Evolutionary conservation across 2,113 vertebrate genomes (phyloP).

Genomic region (Ameiurus melas): DNA sequence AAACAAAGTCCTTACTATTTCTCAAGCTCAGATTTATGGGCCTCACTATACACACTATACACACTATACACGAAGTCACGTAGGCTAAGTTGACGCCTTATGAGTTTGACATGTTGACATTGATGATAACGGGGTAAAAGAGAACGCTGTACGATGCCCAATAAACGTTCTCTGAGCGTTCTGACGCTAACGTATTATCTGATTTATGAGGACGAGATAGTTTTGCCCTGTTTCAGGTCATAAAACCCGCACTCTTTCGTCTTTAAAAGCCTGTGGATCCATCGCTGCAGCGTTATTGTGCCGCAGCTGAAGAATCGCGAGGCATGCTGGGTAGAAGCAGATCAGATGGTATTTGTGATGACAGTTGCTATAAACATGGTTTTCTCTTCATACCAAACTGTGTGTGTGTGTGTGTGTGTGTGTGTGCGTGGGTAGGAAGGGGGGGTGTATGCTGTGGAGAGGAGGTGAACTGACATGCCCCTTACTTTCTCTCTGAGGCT

Average conservation of each 20-base stretch:
- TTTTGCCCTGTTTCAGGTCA: constrained; percentile 10
- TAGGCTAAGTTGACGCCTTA: not conserved
- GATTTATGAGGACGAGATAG: constrained; percentile 11
- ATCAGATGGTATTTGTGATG: constrained; percentile 44
- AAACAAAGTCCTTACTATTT: not conserved
- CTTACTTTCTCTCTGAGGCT: constrained; percentile 20
- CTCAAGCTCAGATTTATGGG: not conserved
- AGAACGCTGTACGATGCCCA: not conserved
- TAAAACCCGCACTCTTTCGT: constrained; percentile 19
- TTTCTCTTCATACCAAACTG: constrained; percentile 43
- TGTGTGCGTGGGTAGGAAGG: not conserved
- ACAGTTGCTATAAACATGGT: constrained; percentile 53
- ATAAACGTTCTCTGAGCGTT: not conserved
- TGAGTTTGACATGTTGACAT: not conserved
- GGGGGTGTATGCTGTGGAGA: not conserved
- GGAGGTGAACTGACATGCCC: constrained; percentile 32
- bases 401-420: not conserved
- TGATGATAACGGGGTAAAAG: not conserved
- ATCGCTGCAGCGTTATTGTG: not conserved
- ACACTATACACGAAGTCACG: not conserved
- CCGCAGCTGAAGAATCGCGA: constrained; percentile 1
- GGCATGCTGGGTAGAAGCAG: constrained; percentile 1
- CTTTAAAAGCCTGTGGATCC: constrained; percentile 3
- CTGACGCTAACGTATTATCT: constrained; percentile 7
- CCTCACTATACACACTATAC: not conserved